Evolutionary conservation across 2,888 invertebrate genomes (phyloP).

Genomic region (Eulithis prunata): DNA sequence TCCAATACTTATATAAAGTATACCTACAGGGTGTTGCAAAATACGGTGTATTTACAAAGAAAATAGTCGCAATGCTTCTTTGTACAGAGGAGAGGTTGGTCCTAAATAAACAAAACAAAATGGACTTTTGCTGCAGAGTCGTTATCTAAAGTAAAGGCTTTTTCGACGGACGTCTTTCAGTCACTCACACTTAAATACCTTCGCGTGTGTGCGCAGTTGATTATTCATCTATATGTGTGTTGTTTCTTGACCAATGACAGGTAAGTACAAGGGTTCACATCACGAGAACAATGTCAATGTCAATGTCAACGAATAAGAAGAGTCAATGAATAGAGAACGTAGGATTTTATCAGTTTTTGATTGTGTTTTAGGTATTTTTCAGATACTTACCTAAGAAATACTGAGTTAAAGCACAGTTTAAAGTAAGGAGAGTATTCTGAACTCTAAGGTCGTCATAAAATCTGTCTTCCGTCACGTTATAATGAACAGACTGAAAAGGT

Average conservation of each 20-base stretch:
- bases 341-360: no score
- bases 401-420: no score
- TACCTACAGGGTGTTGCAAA: slow-evolving; percentile 1
- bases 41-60: slow-evolving; percentile 25
- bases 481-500: no score
- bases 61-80: slow-evolving; percentile 30
- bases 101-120: slow-evolving; percentile 42
- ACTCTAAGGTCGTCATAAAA: no score
- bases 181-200: slow-evolving; percentile 36
- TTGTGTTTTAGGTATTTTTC: no score
- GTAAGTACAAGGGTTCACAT: not conserved
- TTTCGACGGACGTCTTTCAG: slow-evolving; percentile 31
- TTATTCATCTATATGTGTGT: not conserved
- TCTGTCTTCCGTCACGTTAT: no score
- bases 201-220: slow-evolving; percentile 22
- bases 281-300: no score
- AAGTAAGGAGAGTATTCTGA: no score
- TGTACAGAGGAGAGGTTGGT: slow-evolving; percentile 28
- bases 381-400: no score
- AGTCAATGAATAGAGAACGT: no score
- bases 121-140: slow-evolving; percentile 36
- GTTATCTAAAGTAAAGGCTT: slow-evolving; percentile 8
- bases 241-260: slow-evolving; percentile 3
- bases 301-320: no score
- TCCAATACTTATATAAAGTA: no score